Percentiles rank a stretch among this genome's conserved stretches.
phyloP scores from a whole-genome alignment of 2,113 vertebrate species.

The Setophaga kirtlandii region DNA sequence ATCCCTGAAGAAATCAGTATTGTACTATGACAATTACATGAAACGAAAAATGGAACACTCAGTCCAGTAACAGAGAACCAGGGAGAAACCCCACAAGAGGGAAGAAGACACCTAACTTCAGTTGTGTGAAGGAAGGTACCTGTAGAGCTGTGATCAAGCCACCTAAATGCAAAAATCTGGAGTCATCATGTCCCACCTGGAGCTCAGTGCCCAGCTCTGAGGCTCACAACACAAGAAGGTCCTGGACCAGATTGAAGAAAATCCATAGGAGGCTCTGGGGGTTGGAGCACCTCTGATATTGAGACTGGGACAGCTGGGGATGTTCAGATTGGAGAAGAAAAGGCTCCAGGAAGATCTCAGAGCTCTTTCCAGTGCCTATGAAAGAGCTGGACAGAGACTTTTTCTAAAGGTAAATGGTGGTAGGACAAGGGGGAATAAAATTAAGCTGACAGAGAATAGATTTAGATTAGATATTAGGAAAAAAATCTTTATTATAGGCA shows the following conservation, averaged over 20 bases:
- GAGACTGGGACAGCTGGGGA: background rate
- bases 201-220: accelerated
- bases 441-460: background rate
- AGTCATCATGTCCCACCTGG: background rate
- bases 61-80: background rate
- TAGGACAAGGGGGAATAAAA: background rate
- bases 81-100: background rate
- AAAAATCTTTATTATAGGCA: background rate
- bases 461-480: background rate
- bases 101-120: background rate
- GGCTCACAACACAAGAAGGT: background rate
- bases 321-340: background rate
- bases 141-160: background rate
- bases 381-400: background rate
- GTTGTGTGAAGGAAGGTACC: background rate
- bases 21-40: background rate
- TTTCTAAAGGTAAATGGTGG: background rate
- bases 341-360: background rate
- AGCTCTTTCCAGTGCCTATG: background rate
- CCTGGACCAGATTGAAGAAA: background rate
- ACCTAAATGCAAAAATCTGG: background rate
- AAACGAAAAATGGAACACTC: accelerated
- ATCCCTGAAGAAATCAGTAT: background rate
- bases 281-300: background rate
- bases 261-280: background rate